Evolutionary conservation across 2,797 vertebrate genomes (phyloP), one percentile per base, ranked within the genome.

Genomic region (Chelmon rostratus): DNA sequence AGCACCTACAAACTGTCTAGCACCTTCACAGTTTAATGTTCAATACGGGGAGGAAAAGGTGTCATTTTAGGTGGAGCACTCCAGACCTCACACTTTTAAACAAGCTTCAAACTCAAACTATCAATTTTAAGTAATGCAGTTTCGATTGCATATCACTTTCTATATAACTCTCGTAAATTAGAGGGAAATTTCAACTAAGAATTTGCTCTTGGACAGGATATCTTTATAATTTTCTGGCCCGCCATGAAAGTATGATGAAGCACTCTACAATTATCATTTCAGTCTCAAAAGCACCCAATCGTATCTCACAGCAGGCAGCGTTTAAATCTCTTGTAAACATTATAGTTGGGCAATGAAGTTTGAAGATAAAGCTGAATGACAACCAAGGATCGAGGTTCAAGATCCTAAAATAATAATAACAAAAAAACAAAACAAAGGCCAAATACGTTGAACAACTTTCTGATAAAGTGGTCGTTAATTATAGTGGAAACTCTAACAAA

Each of bases 291-390:
- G 89, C 90, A 89, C 78, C 82, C 85, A 76, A 79, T 64, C 44
- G 21, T 47, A 64, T 87, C 66, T 78, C 52, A 86, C 79, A 86
- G 68, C 70, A 88, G 92, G 92, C 89, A 92, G 90, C 91, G 87
- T 85, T 90, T 78, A 53, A 85, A 86, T 86, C 35, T 78, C 56
- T 78, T 91, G 91, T 93, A 91, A 93, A 93, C 89, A 83, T 86
- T 66, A 71, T 72, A 81, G 63, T 63, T 67, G 85, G 81, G 50
- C 19, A 54, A 78, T 54, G 72, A 56, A 19, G 68, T 58, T 78
- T 67, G 21, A 75, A 83, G 76, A 84, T 61, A 47, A 72, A 83
- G 76, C 68, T 82, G 71, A 62, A 78, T 31, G 31, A 84, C 46
- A 57, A 74, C 58, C 63, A 52, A 62, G 61, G 56, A 74, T 68